phyloP scores from a whole-genome alignment of 2,797 vertebrate genomes.

The Protosalanx chinensis region DNA sequence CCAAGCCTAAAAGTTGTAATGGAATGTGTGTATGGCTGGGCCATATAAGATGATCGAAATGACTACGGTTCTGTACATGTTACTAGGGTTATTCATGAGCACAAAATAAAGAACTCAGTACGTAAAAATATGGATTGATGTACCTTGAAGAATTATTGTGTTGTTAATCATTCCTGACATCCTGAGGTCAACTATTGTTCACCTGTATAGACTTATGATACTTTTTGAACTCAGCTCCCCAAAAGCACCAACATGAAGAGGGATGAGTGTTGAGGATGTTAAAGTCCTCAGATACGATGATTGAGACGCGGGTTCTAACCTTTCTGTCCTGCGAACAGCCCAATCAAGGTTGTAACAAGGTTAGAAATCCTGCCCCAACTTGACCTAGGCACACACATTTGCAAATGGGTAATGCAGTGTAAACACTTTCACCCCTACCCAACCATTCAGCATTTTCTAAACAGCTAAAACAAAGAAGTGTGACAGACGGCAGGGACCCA shows the following conservation, averaged over 20 bases:
- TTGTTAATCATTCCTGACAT: not conserved
- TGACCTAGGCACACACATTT: slow-evolving; percentile 26
- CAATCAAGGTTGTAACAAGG: slow-evolving; percentile 13
- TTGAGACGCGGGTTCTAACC: not conserved
- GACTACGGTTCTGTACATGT: slow-evolving; percentile 30
- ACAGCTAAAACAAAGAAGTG: slow-evolving; percentile 63
- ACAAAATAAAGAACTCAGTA: slow-evolving; percentile 64
- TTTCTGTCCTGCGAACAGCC: not conserved
- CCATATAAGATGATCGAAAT: slow-evolving; percentile 54
- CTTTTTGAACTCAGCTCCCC: not conserved
- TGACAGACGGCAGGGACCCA: slow-evolving; percentile 43
- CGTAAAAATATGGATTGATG: slow-evolving; percentile 10
- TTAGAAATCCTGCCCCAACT: slow-evolving; percentile 34
- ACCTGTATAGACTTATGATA: not conserved
- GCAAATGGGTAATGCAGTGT: slow-evolving; percentile 61
- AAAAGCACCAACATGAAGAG: not conserved
- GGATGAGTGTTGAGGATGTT: not conserved
- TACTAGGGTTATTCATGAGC: slow-evolving; percentile 52
- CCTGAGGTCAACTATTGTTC: not conserved
- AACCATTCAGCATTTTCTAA: slow-evolving; percentile 74
- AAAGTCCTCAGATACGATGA: no score
- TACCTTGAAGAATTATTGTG: not conserved
- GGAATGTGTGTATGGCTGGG: slow-evolving; percentile 64
- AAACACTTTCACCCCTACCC: slow-evolving; percentile 59
- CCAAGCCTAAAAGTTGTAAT: slow-evolving; percentile 26